Base-by-base conservation (phyloP, 2,113 vertebrate genomes). In the Fulmarus glacialis region DNA sequence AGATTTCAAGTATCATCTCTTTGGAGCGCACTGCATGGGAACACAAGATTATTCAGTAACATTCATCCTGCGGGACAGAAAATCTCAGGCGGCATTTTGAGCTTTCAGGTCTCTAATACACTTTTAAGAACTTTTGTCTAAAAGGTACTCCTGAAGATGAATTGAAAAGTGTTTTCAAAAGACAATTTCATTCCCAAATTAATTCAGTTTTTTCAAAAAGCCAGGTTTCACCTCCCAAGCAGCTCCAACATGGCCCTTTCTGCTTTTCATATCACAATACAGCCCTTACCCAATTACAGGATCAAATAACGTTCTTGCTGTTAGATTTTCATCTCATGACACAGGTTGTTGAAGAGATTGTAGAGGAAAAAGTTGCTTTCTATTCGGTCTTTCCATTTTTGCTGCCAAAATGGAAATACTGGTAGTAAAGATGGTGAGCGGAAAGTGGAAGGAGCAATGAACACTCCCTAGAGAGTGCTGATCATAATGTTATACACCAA, bases 271-370 rank as follows among this genome's bases (percentile, higher is more conserved):
- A 19, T 5, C 18, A 21, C 2, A 0, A 34, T 8, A 20, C 43
- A 24, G 40, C 27, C 70, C 52, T 78, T 22, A 50, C 29, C 53
- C 64, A 50, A 3, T 9, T 8, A 8, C 50, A 34, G 4, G 2
- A 22, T 2, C 64, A 53, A 58, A 67, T 4, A 12, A 0, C 0
- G 0, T 20, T 43, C 73, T 11, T 8, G 12, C 63, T 52, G 9
- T 3, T 2, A 3, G 15, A 1, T 23, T 32, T 29, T 3, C 45
- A 52, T 13, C 79, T 78, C 43, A 0, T 5, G 19, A 29, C 59
- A 53, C 20, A 23, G 29, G 15, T 4, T 68, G n/a, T 0, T 29
- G 73, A 59, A 59, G 45, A 43, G 38, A n/a, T 30, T 50, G 12
- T 8, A 34, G 9, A 55, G 32, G 29, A 6, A 34, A 77, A 36